Percentiles rank a stretch among this genome's conserved stretches.
phyloP scores from a whole-genome alignment of 2,888 invertebrate species.

The Hyles lineata region DNA sequence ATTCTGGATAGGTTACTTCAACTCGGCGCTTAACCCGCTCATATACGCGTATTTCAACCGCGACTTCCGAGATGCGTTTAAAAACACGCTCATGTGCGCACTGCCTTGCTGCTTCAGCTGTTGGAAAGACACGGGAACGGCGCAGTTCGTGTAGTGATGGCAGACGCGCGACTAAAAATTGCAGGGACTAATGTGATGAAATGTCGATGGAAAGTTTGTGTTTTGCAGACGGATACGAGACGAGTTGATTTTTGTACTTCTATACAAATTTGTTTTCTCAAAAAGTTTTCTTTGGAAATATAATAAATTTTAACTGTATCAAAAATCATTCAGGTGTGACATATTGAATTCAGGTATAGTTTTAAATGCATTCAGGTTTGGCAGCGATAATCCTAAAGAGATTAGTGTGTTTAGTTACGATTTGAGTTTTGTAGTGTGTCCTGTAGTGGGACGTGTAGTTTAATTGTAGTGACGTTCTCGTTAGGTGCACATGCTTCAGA shows the following conservation, averaged over 20 bases:
- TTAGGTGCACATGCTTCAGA: not conserved
- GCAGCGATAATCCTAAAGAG: not conserved
- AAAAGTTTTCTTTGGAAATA: not conserved
- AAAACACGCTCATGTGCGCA: conserved; percentile 94
- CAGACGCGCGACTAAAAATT: conserved; percentile 48
- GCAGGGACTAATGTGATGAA: conserved; percentile 34
- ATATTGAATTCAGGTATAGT: not conserved
- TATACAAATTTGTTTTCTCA: not conserved
- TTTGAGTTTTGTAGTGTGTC: not conserved
- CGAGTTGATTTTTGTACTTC: conserved; percentile 3
- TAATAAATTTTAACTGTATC: not conserved
- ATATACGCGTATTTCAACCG: conserved; percentile 97
- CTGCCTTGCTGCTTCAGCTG: conserved; percentile 92
- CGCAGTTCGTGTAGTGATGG: conserved; percentile 83
- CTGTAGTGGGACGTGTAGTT: not conserved
- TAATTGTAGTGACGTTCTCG: not conserved
- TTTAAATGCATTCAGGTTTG: not conserved
- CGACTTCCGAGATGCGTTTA: conserved; percentile 99
- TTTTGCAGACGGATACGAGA: not conserved
- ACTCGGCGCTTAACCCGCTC: conserved; percentile 97
- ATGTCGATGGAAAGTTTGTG: conserved; percentile 13
- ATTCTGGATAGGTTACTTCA: conserved; percentile 99
- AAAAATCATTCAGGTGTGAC: conserved; percentile 3
- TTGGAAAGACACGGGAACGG: conserved; percentile 87
- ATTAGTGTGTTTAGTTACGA: not conserved